These are phyloP conservation scores for Itoplectis maculator DNA, from an alignment of 2,888 invertebrate genomes.

Conservation along the genomic window DNA sequence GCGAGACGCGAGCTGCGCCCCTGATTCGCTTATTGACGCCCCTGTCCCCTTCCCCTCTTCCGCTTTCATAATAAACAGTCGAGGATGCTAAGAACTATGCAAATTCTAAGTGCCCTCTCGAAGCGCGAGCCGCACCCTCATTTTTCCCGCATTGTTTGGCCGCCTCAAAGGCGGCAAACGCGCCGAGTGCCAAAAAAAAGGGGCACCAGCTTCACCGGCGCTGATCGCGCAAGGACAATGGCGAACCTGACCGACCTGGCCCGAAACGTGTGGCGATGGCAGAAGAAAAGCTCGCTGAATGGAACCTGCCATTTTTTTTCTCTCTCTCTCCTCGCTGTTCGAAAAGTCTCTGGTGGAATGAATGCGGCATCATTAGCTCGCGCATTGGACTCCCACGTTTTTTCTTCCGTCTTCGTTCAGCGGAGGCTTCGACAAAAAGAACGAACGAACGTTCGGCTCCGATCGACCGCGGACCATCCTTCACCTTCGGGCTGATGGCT, in stretches of 20 bases:
- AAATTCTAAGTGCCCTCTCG: slow-evolving; percentile 71
- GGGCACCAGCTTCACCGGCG: neutral
- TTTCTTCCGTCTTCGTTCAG: slow-evolving; percentile 16
- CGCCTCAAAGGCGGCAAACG: slow-evolving; percentile 73
- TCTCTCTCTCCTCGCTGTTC: slow-evolving; percentile 51
- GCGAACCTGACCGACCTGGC: slow-evolving; percentile 63
- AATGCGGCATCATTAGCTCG: slow-evolving; percentile 79
- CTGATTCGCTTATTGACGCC: slow-evolving; percentile 51
- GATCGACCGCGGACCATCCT: slow-evolving; percentile 57
- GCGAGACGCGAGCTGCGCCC: slow-evolving; percentile 44
- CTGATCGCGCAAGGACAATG: slow-evolving; percentile 60
- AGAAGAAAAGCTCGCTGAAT: slow-evolving; percentile 69
- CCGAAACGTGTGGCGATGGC: slow-evolving; percentile 45
- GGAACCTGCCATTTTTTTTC: slow-evolving; percentile 77
- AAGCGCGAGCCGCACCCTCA: slow-evolving; percentile 66
- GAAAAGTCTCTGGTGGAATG: slow-evolving; percentile 75
- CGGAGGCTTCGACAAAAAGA: slow-evolving; percentile 6
- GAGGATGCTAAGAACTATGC: slow-evolving; percentile 76
- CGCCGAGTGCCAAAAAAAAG: slow-evolving; percentile 57
- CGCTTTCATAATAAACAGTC: slow-evolving; percentile 25
- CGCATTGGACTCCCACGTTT: slow-evolving; percentile 40
- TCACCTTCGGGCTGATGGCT: slow-evolving; percentile 42
- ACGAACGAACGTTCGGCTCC: slow-evolving; percentile 28
- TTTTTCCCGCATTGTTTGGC: slow-evolving; percentile 75
- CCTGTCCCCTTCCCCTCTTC: slow-evolving; percentile 10